phyloP scores from a whole-genome alignment of 2,888 invertebrate species.

The Stramonita haemastoma region DNA sequence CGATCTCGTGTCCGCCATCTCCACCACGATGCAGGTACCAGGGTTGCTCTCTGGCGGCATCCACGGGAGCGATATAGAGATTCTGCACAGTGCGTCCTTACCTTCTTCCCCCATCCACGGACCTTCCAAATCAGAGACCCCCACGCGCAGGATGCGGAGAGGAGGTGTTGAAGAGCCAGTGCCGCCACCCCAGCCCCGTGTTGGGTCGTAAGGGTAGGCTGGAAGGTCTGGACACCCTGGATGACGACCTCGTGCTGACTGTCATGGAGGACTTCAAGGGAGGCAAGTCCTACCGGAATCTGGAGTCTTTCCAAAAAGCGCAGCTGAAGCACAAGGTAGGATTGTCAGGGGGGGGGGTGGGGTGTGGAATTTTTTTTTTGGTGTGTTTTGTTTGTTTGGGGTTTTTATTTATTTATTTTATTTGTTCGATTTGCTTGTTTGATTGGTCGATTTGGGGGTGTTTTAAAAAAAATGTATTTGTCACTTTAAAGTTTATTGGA shows the following conservation, averaged over 20 bases:
- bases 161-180: constrained; percentile 65
- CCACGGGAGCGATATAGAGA: constrained; percentile 52
- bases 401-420: too few species aligned
- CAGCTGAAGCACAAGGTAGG: constrained; percentile 75
- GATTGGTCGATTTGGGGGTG: background rate
- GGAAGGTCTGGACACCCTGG: constrained; percentile 59
- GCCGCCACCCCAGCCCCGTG: constrained; percentile 70
- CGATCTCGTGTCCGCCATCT: background rate
- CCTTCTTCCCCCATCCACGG: constrained; percentile 71
- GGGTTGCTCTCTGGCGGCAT: constrained; percentile 10
- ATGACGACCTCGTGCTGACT: constrained; percentile 54
- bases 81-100: constrained; percentile 69
- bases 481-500: too few species aligned
- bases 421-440: background rate
- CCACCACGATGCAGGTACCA: background rate
- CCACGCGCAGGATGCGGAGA: constrained; percentile 62
- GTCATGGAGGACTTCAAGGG: constrained; percentile 64
- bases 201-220: constrained; percentile 65
- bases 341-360: background rate
- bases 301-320: constrained; percentile 76
- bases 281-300: constrained; percentile 68
- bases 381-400: background rate
- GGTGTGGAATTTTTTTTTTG: background rate
- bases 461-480: background rate
- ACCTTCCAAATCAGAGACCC: constrained; percentile 60